Conservation (phyloP, 2,797 vertebrate genomes). For the Poeciliopsis turneri region DNA sequence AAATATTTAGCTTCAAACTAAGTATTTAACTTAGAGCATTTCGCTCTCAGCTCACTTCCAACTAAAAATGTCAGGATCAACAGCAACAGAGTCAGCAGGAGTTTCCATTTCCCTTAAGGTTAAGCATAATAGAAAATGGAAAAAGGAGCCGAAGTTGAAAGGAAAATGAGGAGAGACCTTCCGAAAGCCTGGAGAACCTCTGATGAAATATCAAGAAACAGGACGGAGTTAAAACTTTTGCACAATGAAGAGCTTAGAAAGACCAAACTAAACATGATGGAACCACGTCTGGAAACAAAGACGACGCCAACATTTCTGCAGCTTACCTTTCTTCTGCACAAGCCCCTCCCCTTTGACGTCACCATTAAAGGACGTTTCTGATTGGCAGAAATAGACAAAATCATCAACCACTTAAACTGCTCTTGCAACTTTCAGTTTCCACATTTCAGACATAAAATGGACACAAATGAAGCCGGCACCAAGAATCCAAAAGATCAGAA, state of each 20-base stretch:
- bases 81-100: neutral
- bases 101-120: neutral
- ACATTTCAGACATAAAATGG: conserved; percentile 25
- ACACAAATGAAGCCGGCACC: conserved; percentile 7
- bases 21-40: too few relatives aligned
- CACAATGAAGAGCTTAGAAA: neutral
- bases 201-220: neutral
- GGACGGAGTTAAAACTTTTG: neutral
- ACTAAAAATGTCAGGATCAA: too few relatives aligned
- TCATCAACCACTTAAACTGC: too few relatives aligned
- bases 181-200: neutral
- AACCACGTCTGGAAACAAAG: neutral
- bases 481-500: conserved; percentile 6
- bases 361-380: conserved; percentile 75
- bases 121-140: too few relatives aligned
- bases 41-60: too few relatives aligned
- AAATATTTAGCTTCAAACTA: too few relatives aligned
- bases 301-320: neutral
- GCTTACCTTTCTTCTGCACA: conserved; percentile 69
- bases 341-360: conserved; percentile 67
- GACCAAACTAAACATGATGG: neutral
- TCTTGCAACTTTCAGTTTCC: neutral
- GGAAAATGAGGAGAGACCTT: neutral
- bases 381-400: conserved; percentile 53
- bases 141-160: neutral